These are phyloP conservation scores for Thunnus albacares DNA, from an alignment of 2,797 vertebrate genomes.

Conservation along the genomic window DNA sequence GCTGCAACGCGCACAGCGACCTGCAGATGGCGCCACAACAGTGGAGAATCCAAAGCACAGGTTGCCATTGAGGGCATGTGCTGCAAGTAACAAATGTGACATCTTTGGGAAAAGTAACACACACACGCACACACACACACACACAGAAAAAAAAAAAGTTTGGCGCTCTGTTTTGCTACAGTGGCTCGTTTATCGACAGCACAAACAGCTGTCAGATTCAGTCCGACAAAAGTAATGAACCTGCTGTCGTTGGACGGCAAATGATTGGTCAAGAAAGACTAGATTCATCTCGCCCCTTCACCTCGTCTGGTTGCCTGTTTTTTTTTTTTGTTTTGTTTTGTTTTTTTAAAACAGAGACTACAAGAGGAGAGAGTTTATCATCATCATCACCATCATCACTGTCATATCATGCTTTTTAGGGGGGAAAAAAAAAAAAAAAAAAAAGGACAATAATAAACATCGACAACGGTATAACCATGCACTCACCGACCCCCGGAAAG, in stretches of 20 bases:
- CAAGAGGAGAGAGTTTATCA: slow-evolving; percentile 52
- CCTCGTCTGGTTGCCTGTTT: background rate
- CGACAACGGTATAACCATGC: slow-evolving; percentile 65
- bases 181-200: slow-evolving; percentile 45
- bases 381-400: slow-evolving; percentile 49
- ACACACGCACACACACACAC: too few relatives aligned
- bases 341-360: slow-evolving; percentile 25
- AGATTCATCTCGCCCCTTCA: slow-evolving; percentile 19
- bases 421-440: background rate
- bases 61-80: background rate
- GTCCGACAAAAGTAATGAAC: background rate
- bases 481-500: slow-evolving; percentile 43
- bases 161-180: slow-evolving; percentile 51
- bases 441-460: slow-evolving; percentile 50
- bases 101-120: slow-evolving; percentile 59
- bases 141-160: slow-evolving; percentile 6
- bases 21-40: slow-evolving; percentile 57
- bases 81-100: slow-evolving; percentile 46
- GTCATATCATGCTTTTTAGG: slow-evolving; percentile 66
- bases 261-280: background rate
- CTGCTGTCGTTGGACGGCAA: slow-evolving; percentile 24
- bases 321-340: background rate
- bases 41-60: background rate
- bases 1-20: background rate
- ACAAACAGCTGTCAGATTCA: slow-evolving; percentile 22